Evolutionary conservation across 1,140 invertebrate genomes (phyloP).

Genomic region (Caenorhabditis brenneri): DNA sequence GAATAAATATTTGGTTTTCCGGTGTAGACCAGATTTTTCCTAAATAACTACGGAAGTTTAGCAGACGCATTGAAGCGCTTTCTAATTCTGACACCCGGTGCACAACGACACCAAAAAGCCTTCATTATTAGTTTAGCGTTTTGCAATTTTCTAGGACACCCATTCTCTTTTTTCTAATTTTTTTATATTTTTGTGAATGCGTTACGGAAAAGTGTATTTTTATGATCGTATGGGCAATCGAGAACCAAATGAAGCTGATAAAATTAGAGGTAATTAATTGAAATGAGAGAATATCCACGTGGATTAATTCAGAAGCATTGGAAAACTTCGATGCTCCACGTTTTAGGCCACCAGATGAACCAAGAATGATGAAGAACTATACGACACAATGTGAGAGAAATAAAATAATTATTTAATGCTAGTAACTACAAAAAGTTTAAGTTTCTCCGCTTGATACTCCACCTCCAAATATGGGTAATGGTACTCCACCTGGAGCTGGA

Average conservation of each 20-base stretch:
- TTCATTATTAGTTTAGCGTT: constrained; percentile 41
- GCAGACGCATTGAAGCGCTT: not conserved
- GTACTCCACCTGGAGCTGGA: not conserved
- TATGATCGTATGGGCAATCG: constrained; percentile 53
- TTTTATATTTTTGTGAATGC: constrained; percentile 20
- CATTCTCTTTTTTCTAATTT: not conserved
- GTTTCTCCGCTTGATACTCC: constrained; percentile 45
- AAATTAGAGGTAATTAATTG: constrained; percentile 38
- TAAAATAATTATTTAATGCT: no score
- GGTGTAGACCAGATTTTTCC: not conserved
- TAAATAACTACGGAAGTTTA: constrained; percentile 38
- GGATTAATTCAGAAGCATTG: constrained; percentile 38
- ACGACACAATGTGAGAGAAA: constrained; percentile 39
- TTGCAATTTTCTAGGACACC: constrained; percentile 16
- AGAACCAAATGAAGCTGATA: constrained; percentile 49
- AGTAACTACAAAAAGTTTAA: not conserved
- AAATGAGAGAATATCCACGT: not conserved
- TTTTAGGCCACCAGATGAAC: constrained; percentile 44
- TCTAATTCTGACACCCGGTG: not conserved
- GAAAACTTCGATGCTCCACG: constrained; percentile 50
- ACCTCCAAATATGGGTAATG: not conserved
- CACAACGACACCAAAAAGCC: not conserved
- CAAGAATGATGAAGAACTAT: constrained; percentile 39
- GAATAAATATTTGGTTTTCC: not conserved
- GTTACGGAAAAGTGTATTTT: constrained; percentile 53